phyloP scores from a whole-genome alignment of 1,140 invertebrate species.

The Theocolax elegans region DNA sequence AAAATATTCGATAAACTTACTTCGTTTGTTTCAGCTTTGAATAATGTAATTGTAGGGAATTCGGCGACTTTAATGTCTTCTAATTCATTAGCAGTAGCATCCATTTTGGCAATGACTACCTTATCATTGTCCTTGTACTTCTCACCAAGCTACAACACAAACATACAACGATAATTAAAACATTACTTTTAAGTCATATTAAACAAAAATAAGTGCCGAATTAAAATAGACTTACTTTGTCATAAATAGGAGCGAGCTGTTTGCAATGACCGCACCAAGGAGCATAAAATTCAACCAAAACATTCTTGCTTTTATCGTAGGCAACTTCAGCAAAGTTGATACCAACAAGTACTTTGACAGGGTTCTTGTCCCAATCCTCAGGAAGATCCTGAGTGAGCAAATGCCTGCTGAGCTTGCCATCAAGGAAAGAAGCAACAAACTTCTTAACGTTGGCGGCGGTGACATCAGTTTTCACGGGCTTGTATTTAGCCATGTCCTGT shows the following conservation, averaged over 20 bases:
- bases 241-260: conserved; percentile 95
- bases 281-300: conserved; percentile 98
- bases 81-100: conserved; percentile 96
- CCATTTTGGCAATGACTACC: conserved; percentile 97
- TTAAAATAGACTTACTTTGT: conserved; percentile 67
- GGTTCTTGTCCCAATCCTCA: conserved; percentile 95
- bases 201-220: not conserved
- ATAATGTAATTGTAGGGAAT: conserved; percentile 97
- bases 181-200: not conserved
- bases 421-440: conserved; percentile 90
- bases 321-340: conserved; percentile 97
- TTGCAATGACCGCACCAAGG: conserved; percentile 99
- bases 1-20: conserved; percentile 66
- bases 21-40: conserved; percentile 92
- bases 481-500: conserved; percentile 99
- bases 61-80: conserved; percentile 94
- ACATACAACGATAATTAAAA: conserved; percentile 23
- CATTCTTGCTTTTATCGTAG: conserved; percentile 88
- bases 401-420: conserved; percentile 94
- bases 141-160: conserved; percentile 75
- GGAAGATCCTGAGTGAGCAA: conserved; percentile 93
- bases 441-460: conserved; percentile 79
- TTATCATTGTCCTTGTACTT: conserved; percentile 87
- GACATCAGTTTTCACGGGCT: conserved; percentile 85
- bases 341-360: conserved; percentile 94